Evolutionary conservation across 2,797 vertebrate genomes (phyloP).

Genomic region (Glyptemys insculpta): DNA sequence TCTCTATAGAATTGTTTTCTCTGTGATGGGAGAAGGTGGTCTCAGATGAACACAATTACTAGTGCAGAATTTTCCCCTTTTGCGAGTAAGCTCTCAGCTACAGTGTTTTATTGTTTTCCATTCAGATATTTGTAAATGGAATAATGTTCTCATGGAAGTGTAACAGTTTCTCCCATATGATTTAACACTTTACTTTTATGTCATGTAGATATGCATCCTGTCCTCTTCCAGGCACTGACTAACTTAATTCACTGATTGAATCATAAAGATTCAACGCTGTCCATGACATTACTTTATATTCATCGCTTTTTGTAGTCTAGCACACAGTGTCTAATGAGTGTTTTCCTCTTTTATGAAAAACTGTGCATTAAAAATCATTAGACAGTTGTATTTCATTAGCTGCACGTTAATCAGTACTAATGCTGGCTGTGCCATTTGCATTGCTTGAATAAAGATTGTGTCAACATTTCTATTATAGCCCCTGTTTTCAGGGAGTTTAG

Average conservation of each 20-base stretch:
- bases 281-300: not conserved
- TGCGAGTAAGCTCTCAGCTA: not conserved
- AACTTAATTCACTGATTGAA: not conserved
- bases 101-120: not conserved
- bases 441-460: not conserved
- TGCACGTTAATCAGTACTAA: not conserved
- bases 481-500: not conserved
- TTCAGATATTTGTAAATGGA: not conserved
- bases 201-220: rapidly evolving
- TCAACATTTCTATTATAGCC: not conserved
- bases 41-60: not conserved
- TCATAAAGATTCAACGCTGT: not conserved
- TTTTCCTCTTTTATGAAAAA: not conserved
- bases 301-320: not conserved
- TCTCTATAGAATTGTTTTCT: not conserved
- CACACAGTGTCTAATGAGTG: not conserved
- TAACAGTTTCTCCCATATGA: not conserved
- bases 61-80: not conserved
- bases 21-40: not conserved
- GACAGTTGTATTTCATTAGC: not conserved
- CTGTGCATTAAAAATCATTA: not conserved
- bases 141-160: not conserved
- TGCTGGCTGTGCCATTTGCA: not conserved
- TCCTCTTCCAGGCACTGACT: not conserved
- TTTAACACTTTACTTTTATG: not conserved